A percentile compares a stretch with the other conserved stretches of the same genome.
These are phyloP conservation scores for Emydura subglobosa DNA, from an alignment of 2,113 vertebrate species.

Conservation along the genomic window DNA sequence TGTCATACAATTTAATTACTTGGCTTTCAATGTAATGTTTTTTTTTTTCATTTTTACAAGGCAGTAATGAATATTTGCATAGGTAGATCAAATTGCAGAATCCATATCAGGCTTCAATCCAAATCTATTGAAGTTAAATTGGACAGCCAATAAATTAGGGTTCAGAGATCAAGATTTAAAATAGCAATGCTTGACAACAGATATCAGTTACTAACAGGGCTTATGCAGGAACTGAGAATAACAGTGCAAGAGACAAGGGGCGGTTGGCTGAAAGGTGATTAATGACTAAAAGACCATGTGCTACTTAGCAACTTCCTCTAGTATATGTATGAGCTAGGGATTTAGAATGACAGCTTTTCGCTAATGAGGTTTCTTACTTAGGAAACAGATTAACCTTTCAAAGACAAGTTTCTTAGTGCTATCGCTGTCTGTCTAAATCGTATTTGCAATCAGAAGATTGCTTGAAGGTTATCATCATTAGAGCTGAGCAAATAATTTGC, in stretches of 20 bases:
- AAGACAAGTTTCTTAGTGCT: constrained; percentile 27
- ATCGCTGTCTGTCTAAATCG: constrained; percentile 6
- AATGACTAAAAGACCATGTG: neutral
- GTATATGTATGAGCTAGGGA: neutral
- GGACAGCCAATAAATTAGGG: neutral
- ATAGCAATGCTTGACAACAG: neutral
- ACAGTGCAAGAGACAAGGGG: neutral
- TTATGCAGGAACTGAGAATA: neutral
- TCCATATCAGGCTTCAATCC: neutral
- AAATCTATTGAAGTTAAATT: constrained; percentile 5
- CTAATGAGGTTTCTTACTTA: constrained; percentile 37
- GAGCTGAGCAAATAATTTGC: constrained; percentile 27
- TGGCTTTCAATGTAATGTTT: neutral
- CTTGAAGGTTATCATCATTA: constrained; percentile 26
- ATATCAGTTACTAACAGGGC: neutral
- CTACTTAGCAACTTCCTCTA: neutral
- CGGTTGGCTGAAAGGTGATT: constrained; percentile 10
- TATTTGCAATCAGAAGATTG: constrained; percentile 22
- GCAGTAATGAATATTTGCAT: constrained; percentile 15
- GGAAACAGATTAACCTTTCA: constrained; percentile 53
- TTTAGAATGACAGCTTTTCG: constrained; percentile 1
- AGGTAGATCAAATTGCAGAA: neutral
- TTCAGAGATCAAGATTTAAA: constrained; percentile 26
- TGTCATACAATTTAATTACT: neutral
- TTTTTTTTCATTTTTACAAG: neutral